These are phyloP conservation scores for Trichopoda pennipes DNA, from an alignment of 2,888 invertebrate genomes.

Conservation along the genomic window DNA sequence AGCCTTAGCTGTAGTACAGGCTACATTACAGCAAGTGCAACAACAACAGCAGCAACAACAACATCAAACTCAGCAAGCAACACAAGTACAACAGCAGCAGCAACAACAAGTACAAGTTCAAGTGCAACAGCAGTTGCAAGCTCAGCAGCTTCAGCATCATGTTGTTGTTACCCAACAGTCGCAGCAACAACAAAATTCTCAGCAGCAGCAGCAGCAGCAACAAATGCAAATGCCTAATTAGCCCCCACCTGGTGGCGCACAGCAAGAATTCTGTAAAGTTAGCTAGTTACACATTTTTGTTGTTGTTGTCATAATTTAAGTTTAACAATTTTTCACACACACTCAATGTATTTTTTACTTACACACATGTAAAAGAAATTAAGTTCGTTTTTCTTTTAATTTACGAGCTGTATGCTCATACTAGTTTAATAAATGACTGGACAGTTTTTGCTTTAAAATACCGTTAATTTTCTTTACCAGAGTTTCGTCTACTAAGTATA, in stretches of 20 bases:
- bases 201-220: slow-evolving; percentile 74
- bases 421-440: too few relatives aligned
- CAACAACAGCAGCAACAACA: slow-evolving; percentile 73
- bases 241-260: slow-evolving; percentile 72
- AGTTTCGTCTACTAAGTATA: slow-evolving; percentile 1
- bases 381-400: neutral
- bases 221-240: slow-evolving; percentile 79
- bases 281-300: slow-evolving; percentile 72
- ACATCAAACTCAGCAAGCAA: slow-evolving; percentile 70
- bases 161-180: slow-evolving; percentile 70
- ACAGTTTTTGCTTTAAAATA: neutral
- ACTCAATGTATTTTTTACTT: neutral
- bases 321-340: slow-evolving; percentile 17
- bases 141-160: slow-evolving; percentile 69
- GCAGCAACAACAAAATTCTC: slow-evolving; percentile 72
- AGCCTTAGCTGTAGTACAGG: slow-evolving; percentile 74
- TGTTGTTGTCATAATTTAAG: slow-evolving; percentile 47
- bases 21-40: slow-evolving; percentile 76
- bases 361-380: neutral
- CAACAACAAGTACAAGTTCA: slow-evolving; percentile 72
- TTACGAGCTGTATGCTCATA: too few relatives aligned
- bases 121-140: slow-evolving; percentile 73
- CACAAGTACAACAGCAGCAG: slow-evolving; percentile 62
- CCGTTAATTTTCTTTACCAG: slow-evolving; percentile 38
- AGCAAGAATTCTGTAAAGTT: slow-evolving; percentile 79